Evolutionary conservation across 1,140 invertebrate species (phyloP), one percentile per base, ranked within the genome.

Genomic region (Brachystomella parvula): DNA sequence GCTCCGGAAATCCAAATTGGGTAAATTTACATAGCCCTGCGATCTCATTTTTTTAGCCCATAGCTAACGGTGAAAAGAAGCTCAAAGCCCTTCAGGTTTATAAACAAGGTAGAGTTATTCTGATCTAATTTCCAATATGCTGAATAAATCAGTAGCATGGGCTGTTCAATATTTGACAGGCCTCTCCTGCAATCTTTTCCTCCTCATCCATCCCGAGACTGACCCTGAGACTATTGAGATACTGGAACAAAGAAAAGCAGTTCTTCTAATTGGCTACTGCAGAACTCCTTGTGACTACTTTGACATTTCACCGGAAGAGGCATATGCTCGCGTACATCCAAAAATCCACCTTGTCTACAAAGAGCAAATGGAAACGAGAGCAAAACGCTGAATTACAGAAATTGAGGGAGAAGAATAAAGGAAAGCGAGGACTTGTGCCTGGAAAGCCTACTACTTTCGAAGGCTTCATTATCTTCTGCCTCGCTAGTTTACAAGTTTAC

Each of bases 131-230:
- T n/a, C n/a, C n/a, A n/a, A n/a, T n/a, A n/a, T n/a, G n/a, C n/a
- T n/a, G n/a, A n/a, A n/a, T n/a, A n/a, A n/a, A n/a, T n/a, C n/a
- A n/a, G n/a, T n/a, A n/a, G n/a, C n/a, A n/a, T n/a, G n/a, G n/a
- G n/a, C n/a, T n/a, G n/a, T n/a, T n/a, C n/a, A n/a, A n/a, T n/a
- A n/a, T n/a, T n/a, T n/a, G n/a, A n/a, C n/a, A n/a, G 60, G 60
- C 3, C n/a, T 62, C 9, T 62, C 60, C 32, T 62, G 60, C 35
- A 62, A 39, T 24, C 60, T 62, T 15, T 62, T 62, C 33, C 32
- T 39, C 30, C 60, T 39, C 21, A n/a, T 62, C 19, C 60, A 62
- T 62, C 33, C 60, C 24, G 60, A 62, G 21, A 26, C 33, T 47
- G 60, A 47, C 60, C 26, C 21, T 19, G 60, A 47, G 19, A 32